Percentiles rank a stretch among this genome's conserved stretches.
Evolutionary conservation across 1,140 invertebrate genomes (phyloP).

Genomic region (Stegodyphus dumicola): DNA sequence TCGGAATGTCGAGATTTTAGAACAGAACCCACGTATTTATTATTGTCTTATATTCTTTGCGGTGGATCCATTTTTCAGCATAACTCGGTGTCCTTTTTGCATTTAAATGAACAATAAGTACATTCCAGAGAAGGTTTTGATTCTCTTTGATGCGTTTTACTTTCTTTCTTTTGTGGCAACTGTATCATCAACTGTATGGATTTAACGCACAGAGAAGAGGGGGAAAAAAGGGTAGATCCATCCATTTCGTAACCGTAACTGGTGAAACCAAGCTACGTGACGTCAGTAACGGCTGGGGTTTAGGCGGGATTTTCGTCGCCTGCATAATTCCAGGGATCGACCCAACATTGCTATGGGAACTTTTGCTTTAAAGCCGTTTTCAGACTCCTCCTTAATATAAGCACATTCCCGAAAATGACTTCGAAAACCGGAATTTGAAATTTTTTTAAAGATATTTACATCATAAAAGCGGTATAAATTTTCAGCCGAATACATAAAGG

Average conservation of each 20-base stretch:
- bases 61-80: constrained; percentile 48
- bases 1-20: neutral
- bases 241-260: constrained; percentile 41
- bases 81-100: constrained; percentile 52
- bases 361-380: too few species aligned
- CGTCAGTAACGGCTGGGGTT: constrained; percentile 29
- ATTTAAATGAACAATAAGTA: constrained; percentile 60
- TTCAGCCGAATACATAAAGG: too few species aligned
- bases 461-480: too few species aligned
- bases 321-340: neutral
- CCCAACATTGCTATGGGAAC: neutral
- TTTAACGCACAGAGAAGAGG: constrained; percentile 23
- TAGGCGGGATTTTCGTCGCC: neutral
- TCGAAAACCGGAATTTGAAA: too few species aligned
- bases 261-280: constrained; percentile 31
- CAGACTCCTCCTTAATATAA: too few species aligned
- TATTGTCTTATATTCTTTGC: constrained; percentile 47
- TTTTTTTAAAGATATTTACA: too few species aligned
- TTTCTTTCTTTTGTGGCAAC: constrained; percentile 28
- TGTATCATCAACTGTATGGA: constrained; percentile 49
- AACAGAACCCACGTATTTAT: constrained; percentile 29
- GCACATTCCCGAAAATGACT: too few species aligned
- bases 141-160: constrained; percentile 49
- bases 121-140: constrained; percentile 25
- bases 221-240: constrained; percentile 11